Conservation (phyloP, 2,888 invertebrate species). For the Dione vanillae region DNA sequence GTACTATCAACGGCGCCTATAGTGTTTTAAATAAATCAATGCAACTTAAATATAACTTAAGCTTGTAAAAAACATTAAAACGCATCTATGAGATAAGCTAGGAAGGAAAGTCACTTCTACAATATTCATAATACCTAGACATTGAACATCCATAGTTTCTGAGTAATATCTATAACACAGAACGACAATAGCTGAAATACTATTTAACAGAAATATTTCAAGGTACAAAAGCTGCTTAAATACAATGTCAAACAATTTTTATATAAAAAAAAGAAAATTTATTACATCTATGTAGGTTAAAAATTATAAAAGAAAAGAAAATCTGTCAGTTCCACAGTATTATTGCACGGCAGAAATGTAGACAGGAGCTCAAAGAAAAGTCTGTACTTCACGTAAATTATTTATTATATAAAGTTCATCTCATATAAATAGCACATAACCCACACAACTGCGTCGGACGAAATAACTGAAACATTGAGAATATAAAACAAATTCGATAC, state of each 20-base stretch:
- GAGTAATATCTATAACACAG: background rate
- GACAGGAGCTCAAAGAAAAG: conserved; percentile 48
- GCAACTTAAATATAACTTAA: conserved; percentile 18
- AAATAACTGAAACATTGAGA: conserved; percentile 41
- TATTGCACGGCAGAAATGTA: conserved; percentile 28
- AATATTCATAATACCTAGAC: conserved; percentile 18
- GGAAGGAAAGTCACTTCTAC: background rate
- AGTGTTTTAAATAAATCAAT: conserved; percentile 21
- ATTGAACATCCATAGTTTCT: background rate
- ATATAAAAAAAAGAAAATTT: background rate
- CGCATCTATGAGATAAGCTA: background rate
- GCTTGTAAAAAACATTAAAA: conserved; percentile 8
- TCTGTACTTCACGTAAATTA: conserved; percentile 72
- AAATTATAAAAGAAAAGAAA: background rate
- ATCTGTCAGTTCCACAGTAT: background rate
- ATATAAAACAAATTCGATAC: conserved; percentile 32
- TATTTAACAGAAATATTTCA: background rate
- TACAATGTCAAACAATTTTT: conserved; percentile 13
- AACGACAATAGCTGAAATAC: background rate
- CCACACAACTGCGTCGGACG: conserved; percentile 64
- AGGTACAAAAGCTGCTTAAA: conserved; percentile 1
- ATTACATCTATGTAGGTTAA: background rate
- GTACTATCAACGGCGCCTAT: conserved; percentile 12
- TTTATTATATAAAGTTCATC: conserved; percentile 83
- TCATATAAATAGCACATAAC: conserved; percentile 84